Evolutionary conservation across 2,888 invertebrate species (phyloP).

Genomic region (Lasius platythorax): DNA sequence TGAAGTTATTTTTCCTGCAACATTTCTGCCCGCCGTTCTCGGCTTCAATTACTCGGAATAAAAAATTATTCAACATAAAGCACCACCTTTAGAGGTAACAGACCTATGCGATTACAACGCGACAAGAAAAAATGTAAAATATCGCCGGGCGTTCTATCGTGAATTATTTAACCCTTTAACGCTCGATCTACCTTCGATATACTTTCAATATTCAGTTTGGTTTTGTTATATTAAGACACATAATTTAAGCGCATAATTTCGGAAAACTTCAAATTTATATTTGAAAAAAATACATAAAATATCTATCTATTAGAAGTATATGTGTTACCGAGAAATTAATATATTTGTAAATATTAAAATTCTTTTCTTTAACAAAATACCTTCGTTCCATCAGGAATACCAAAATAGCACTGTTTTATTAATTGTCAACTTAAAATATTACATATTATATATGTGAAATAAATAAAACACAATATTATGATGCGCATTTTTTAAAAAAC

Average conservation of each 20-base stretch:
- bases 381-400: background rate
- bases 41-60: background rate
- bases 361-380: background rate
- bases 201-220: background rate
- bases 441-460: background rate
- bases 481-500: background rate
- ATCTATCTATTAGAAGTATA: background rate
- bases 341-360: background rate
- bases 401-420: background rate
- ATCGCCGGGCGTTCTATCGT: background rate
- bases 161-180: constrained; percentile 29
- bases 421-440: constrained; percentile 1
- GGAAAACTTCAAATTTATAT: background rate
- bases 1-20: constrained; percentile 52
- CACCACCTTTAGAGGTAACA: background rate
- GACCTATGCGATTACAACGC: background rate
- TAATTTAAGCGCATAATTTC: background rate
- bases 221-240: background rate
- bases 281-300: background rate
- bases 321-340: background rate
- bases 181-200: background rate
- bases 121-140: constrained; percentile 7
- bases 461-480: background rate
- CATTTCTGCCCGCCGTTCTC: background rate
- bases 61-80: constrained; percentile 38